Evolutionary conservation across 2,797 vertebrate genomes (phyloP).

Genomic region (Fundulus diaphanus): DNA sequence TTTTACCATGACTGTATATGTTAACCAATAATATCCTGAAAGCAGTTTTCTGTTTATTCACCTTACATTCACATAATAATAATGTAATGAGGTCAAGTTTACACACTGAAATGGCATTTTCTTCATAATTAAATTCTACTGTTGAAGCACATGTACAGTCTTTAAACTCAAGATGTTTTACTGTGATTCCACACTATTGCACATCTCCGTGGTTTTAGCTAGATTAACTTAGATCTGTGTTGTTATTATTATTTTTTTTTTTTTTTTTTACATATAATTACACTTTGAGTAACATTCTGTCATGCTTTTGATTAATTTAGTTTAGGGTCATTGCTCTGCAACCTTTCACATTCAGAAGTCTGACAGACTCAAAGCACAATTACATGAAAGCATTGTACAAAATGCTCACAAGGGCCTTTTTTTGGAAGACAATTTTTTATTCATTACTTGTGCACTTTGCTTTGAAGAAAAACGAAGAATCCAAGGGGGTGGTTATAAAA

Average conservation of each 20-base stretch:
- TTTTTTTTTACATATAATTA: conserved; percentile 51
- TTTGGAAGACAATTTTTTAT: conserved; percentile 24
- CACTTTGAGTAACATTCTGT: conserved; percentile 44
- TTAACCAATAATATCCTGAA: conserved; percentile 38
- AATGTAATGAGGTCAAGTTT: conserved; percentile 48
- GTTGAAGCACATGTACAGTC: conserved; percentile 45
- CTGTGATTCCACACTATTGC: conserved; percentile 30
- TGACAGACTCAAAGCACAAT: conserved; percentile 34
- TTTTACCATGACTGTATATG: conserved; percentile 27
- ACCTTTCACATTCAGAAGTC: conserved; percentile 57
- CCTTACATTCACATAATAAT: conserved; percentile 60
- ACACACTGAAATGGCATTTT: conserved; percentile 40
- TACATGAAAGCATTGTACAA: conserved; percentile 37
- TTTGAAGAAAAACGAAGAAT: conserved; percentile 34
- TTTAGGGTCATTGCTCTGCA: conserved; percentile 16
- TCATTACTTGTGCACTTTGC: conserved; percentile 29
- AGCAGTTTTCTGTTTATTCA: conserved; percentile 42
- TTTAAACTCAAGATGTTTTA: conserved; percentile 30
- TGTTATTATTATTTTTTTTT: too few relatives aligned
- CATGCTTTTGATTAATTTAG: conserved; percentile 45
- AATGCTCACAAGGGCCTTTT: conserved; percentile 28
- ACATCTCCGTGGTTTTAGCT: conserved; percentile 13
- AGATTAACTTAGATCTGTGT: conserved; percentile 22
- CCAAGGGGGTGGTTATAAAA: conserved; percentile 23
- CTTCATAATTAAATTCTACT: conserved; percentile 23